phyloP scores from a whole-genome alignment of 2,888 invertebrate species.

The Tetrapedia diversipes region DNA sequence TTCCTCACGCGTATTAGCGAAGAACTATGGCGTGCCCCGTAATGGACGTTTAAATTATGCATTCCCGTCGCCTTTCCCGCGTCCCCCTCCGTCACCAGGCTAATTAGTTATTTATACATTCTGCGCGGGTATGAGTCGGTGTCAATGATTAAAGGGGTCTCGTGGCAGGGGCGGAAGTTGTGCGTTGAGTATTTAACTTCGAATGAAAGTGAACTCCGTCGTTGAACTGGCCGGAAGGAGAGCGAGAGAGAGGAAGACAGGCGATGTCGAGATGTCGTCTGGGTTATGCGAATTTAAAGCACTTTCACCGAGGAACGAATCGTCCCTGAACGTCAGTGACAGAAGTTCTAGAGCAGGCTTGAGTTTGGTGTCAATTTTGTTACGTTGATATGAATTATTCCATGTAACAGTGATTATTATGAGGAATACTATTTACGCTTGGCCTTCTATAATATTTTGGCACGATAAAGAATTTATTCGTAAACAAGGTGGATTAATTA shows the following conservation, averaged over 20 bases:
- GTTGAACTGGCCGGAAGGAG: conserved; percentile 3
- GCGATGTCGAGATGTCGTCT: conserved; percentile 56
- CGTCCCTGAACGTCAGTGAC: conserved; percentile 25
- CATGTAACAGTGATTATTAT: no score
- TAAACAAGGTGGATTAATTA: no score
- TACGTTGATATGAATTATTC: not conserved
- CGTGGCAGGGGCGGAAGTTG: conserved; percentile 67
- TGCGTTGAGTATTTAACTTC: conserved; percentile 77
- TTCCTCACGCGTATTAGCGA: conserved; percentile 65
- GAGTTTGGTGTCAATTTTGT: not conserved
- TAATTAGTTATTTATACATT: conserved; percentile 80
- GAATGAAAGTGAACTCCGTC: conserved; percentile 63
- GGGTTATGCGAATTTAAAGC: conserved; percentile 64
- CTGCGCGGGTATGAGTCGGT: conserved; percentile 76
- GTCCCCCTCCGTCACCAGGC: conserved; percentile 43
- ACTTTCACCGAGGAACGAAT: conserved; percentile 45
- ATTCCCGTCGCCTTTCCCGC: conserved; percentile 66
- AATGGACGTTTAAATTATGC: conserved; percentile 80
- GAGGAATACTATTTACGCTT: no score
- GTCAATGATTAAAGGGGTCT: conserved; percentile 77
- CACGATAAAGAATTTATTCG: no score
- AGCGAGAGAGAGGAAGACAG: conserved; percentile 20
- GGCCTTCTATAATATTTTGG: no score
- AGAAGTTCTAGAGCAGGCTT: not conserved
- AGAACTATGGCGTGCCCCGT: conserved; percentile 69